phyloP scores from a whole-genome alignment of 2,797 vertebrate species.

The Phrynocephalus forsythii region DNA sequence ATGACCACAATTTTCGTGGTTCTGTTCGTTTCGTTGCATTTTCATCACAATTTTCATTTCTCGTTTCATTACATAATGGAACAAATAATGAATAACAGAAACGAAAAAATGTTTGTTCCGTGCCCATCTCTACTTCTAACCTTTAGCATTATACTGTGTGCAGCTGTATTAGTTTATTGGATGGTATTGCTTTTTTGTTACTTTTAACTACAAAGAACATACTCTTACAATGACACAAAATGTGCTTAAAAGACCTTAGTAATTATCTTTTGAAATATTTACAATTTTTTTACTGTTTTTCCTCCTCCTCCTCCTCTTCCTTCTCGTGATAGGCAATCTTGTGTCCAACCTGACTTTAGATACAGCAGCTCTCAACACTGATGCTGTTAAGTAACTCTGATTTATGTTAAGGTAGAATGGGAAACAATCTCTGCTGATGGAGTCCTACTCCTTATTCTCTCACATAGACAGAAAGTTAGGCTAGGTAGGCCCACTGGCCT shows the following conservation, averaged over 20 bases:
- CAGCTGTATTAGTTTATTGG: neutral
- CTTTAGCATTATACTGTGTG: neutral
- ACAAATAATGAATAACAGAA: no score
- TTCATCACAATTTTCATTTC: no score
- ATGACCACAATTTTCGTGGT: no score
- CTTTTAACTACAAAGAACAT: neutral
- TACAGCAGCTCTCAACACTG: no score
- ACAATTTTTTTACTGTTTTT: no score
- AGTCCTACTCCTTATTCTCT: neutral
- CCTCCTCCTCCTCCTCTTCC: no score
- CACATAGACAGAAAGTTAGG: neutral
- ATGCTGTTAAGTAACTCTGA: neutral
- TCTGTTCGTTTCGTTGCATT: no score
- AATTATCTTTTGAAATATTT: neutral
- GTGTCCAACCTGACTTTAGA: no score
- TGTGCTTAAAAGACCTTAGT: neutral
- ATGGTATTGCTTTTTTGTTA: neutral
- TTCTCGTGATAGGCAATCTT: no score
- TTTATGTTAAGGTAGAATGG: neutral
- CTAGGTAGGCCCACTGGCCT: neutral
- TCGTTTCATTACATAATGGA: no score
- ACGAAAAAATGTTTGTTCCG: no score
- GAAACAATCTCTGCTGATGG: neutral
- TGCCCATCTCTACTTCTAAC: neutral
- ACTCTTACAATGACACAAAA: neutral